phyloP scores from a whole-genome alignment of 2,797 vertebrate genomes.

The Eospalax fontanierii region DNA sequence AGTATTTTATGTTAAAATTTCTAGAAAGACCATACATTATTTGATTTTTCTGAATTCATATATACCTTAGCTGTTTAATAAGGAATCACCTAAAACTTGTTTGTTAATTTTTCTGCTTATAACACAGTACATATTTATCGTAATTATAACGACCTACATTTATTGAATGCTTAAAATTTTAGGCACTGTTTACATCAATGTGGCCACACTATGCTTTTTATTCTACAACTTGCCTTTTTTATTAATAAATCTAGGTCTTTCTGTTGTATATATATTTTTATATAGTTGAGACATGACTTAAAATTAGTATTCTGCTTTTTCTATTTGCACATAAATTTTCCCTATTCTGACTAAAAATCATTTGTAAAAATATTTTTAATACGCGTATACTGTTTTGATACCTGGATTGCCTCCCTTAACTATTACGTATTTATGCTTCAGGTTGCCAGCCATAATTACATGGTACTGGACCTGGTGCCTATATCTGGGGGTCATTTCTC shows the following conservation, averaged over 20 bases:
- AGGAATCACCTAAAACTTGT: too few relatives aligned
- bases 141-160: constrained; percentile 35
- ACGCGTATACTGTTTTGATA: constrained; percentile 23
- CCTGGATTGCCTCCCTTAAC: constrained; percentile 3
- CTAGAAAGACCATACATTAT: constrained; percentile 34
- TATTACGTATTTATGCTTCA: constrained; percentile 33
- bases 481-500: constrained; percentile 34
- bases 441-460: background rate
- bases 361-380: constrained; percentile 68
- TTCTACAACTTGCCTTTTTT: too few relatives aligned
- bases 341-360: constrained; percentile 34
- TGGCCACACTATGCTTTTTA: background rate
- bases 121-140: too few relatives aligned
- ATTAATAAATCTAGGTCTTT: constrained; percentile 62
- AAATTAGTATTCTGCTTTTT: constrained; percentile 54
- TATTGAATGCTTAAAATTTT: constrained; percentile 56
- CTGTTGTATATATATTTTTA: too few relatives aligned
- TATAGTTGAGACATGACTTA: constrained; percentile 6
- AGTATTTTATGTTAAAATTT: constrained; percentile 62
- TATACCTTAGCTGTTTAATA: constrained; percentile 36
- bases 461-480: background rate
- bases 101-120: constrained; percentile 66
- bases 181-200: constrained; percentile 11
- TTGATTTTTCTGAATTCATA: constrained; percentile 53
- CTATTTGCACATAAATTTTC: constrained; percentile 44